Base-by-base conservation (phyloP, 2,888 invertebrate species). In the Euclidia mi region DNA sequence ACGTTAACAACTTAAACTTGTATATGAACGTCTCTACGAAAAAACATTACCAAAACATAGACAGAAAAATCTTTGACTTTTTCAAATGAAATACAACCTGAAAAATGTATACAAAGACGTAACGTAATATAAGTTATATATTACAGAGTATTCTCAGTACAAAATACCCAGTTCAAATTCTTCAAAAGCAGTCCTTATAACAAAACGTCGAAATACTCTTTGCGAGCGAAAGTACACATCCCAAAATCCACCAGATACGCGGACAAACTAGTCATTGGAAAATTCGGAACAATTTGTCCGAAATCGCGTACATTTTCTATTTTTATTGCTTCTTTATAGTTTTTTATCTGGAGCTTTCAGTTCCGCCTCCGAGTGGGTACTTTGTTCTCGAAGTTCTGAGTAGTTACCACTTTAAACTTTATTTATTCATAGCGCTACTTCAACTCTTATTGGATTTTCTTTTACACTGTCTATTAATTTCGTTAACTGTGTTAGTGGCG, bases 241-340 rank as follows among this genome's bases (percentile, higher is more conserved):
- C 35, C 20, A 44, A 55, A 65, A 66, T 51, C 52, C 43, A 20
- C 44, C 17, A 28, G 52, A 60, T 50, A 47, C 32, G 20, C 32
- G 46, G 71, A 51, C 45, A 63, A 66, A 63, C 49, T 55, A 38
- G 53, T 65, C 53, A 53, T 41, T 51, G 17, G 48, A 34, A 55
- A 56, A 60, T 46, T 46, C n/a, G 25, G 38, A 50, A 61, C 67
- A 57, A 56, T 65, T 59, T 65, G 34, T 35, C 37, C 4, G 53
- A 63, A 68, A 56, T 63, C 34, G 14, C 52, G 17, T 34, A 45
- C 38, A 55, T 11, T 45, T 25, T 43, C 31, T 40, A 45, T 15
- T 65, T 65, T 58, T 67, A 60, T 60, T 60, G 65, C 55, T 57
- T 64, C 60, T 51, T 65, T 44, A 46, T 38, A 44, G 41, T 47